phyloP scores from a whole-genome alignment of 2,113 vertebrate genomes.

The Hirundichthys speculiger region DNA sequence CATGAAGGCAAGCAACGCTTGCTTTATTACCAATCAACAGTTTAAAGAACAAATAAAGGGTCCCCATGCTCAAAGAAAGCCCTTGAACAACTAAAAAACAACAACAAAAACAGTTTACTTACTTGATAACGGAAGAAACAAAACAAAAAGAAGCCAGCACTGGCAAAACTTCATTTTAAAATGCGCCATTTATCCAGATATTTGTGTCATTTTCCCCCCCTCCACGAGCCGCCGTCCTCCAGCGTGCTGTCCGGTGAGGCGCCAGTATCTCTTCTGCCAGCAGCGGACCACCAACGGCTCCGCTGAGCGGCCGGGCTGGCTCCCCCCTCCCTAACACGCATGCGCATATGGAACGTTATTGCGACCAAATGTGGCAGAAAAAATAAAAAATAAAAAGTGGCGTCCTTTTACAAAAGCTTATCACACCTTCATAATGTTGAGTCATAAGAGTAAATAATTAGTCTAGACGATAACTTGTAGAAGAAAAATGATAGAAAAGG shows the following conservation, averaged over 20 bases:
- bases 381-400: too few species aligned
- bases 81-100: neutral
- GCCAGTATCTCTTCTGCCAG: conserved; percentile 28
- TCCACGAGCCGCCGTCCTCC: conserved; percentile 7
- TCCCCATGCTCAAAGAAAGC: too few species aligned
- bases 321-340: conserved; percentile 43
- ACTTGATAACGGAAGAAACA: conserved; percentile 74
- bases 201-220: conserved; percentile 57
- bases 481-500: too few species aligned
- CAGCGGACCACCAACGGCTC: neutral
- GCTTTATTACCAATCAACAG: neutral
- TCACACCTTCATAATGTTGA: too few species aligned
- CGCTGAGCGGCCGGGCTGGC: conserved; percentile 1
- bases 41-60: neutral
- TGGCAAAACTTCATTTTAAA: conserved; percentile 69
- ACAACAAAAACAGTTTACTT: conserved; percentile 36
- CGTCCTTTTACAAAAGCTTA: too few species aligned
- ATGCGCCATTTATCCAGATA: conserved; percentile 75
- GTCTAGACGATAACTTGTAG: too few species aligned
- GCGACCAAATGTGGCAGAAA: too few species aligned
- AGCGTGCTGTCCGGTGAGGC: conserved; percentile 24
- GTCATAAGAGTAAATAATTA: too few species aligned
- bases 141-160: conserved; percentile 57
- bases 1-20: too few species aligned
- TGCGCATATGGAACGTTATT: conserved; percentile 41